Evolutionary conservation across 1,140 invertebrate genomes (phyloP).

Genomic region (Batillaria attramentaria): DNA sequence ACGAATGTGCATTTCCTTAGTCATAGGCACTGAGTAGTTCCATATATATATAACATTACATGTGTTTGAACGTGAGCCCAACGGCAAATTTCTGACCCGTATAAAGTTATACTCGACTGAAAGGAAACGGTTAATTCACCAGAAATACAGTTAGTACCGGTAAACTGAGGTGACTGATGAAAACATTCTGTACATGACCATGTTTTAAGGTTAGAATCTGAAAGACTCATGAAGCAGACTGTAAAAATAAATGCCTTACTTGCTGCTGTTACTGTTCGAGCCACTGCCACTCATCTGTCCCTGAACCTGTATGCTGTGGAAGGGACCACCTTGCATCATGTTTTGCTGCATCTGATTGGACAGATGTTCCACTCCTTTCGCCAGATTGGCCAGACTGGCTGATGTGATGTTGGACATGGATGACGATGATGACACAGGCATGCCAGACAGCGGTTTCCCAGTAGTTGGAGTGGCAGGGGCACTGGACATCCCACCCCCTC

Average conservation of each 20-base stretch:
- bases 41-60: background rate
- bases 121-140: no score
- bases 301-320: slow-evolving; percentile 71
- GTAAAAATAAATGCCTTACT: background rate
- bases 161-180: no score
- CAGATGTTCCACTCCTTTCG: slow-evolving; percentile 71
- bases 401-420: slow-evolving; percentile 71
- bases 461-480: slow-evolving; percentile 44
- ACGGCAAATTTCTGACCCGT: no score
- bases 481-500: slow-evolving; percentile 35
- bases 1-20: background rate
- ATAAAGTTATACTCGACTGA: no score
- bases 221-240: background rate
- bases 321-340: slow-evolving; percentile 72
- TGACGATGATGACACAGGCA: slow-evolving; percentile 35
- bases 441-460: slow-evolving; percentile 39
- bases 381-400: slow-evolving; percentile 69
- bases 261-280: slow-evolving; percentile 38
- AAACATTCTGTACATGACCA: no score
- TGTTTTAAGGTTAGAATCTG: no score
- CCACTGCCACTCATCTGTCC: slow-evolving; percentile 46
- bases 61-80: background rate
- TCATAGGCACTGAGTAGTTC: slow-evolving; percentile 7
- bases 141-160: no score
- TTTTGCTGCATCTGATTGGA: slow-evolving; percentile 71